Conservation (phyloP, 2,113 vertebrate genomes). For the Physeter macrocephalus region DNA sequence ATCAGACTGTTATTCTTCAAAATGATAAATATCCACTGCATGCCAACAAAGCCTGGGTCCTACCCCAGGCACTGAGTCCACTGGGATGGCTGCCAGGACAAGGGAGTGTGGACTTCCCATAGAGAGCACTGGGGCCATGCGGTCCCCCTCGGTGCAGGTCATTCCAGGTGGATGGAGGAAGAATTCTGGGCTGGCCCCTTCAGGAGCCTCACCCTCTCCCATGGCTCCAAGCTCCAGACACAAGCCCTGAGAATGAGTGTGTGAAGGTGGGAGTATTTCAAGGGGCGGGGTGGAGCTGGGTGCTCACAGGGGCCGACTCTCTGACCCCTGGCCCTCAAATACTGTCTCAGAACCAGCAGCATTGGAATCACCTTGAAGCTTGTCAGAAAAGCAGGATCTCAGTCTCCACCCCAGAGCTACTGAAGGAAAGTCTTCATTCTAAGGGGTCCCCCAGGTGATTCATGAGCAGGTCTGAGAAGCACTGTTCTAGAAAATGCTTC, state of each 20-base stretch:
- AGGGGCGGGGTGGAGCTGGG: background rate
- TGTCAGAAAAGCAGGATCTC: background rate
- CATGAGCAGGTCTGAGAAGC: background rate
- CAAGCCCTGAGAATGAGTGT: background rate
- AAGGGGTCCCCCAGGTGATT: background rate
- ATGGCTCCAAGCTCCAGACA: background rate
- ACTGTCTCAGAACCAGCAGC: background rate
- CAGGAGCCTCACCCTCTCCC: background rate
- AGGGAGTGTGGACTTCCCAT: background rate
- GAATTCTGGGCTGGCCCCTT: background rate
- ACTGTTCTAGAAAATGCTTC: background rate
- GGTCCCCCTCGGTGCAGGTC: background rate
- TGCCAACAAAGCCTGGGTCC: slow-evolving; percentile 1
- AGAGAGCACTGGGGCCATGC: background rate
- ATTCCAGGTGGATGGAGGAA: background rate
- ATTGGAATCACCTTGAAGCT: background rate
- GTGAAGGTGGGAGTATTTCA: background rate
- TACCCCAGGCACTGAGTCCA: background rate
- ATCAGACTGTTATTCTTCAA: slow-evolving; percentile 50
- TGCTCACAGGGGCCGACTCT: background rate
- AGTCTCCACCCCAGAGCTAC: background rate
- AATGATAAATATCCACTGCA: slow-evolving; percentile 25
- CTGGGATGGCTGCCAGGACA: background rate
- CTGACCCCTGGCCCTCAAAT: background rate
- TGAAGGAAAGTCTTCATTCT: background rate